Base-by-base conservation (phyloP, 2,797 vertebrate species). In the Decapterus maruadsi region DNA sequence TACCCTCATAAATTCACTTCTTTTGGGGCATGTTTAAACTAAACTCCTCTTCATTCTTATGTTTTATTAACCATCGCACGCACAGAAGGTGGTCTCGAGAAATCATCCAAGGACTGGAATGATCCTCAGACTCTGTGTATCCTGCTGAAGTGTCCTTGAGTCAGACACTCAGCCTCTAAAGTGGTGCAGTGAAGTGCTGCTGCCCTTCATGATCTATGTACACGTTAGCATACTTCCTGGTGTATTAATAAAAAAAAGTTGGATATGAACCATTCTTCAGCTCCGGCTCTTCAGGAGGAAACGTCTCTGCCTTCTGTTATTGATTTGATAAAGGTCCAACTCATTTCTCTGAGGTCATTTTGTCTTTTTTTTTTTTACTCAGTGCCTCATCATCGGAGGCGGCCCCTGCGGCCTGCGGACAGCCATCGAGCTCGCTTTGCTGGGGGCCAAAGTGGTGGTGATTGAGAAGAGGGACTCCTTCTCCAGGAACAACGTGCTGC, bases 401-500 rank as follows among this genome's bases (percentile, higher is more conserved):
- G 98, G 98, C 67, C 98, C 98, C 0, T 99, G 98, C 26, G 98
- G 98, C 69, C 88, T 99, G 86, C 86, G 98, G 54, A 99, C 97
- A 8, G 97, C 97, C 92, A 99, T 99, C 55, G 98, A 99, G 86
- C 96, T 99, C 51, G 96, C 97, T 75, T 93, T 98, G 82, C 94
- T 99, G 84, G 98, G 98, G 46, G 96, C 97, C 93, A 99, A 98
- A 89, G 98, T 98, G 8, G 95, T 99, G 0, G 96, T 99, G 0
- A 96, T 99, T 13, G 98, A 99, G 89, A 99, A 99, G 92, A 94
- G 98, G 68, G 97, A 99, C 89, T 96, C 97, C 1, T 99, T 99
- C 90, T 97, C 98, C 8, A 96, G 98, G 72, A 97, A 99, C 93
- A 99, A 99, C 0, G 98, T 99, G 51, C 93, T 99, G 34, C 98